Evolutionary conservation across 2,113 vertebrate species (phyloP), one percentile per base, ranked within the genome.

Genomic region (Trogon melanurus): DNA sequence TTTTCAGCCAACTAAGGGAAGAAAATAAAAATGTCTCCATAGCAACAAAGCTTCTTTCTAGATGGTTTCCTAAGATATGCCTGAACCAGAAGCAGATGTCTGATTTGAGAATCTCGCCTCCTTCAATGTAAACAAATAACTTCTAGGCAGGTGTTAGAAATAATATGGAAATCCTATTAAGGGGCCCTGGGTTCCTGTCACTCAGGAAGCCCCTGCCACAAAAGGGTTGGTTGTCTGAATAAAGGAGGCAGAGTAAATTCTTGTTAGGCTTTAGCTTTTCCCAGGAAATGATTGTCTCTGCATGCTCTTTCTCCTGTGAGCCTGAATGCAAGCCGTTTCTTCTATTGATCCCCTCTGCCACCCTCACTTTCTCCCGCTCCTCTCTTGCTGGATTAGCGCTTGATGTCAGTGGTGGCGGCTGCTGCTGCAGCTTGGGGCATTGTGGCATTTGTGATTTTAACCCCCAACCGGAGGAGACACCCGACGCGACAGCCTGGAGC

Each of bases 91-190:
- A 98, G 97, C 98, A 98, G 98, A 98, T 98, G 98, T 98, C 98
- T 98, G 98, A 98, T 98, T 98, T 98, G 98, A 98, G 98, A 98
- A 97, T 98, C 96, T 98, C 85, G 88, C 97, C 97, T 98, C 95
- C 98, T 98, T 98, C 97, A 98, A 96, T 98, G 98, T 98, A 98
- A 98, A 98, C 98, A 98, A 98, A 98, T 98, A 98, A 98, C 98
- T 98, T 98, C 97, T 97, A 98, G 98, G 98, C 98, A 98, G 98
- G 98, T 98, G 98, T 98, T 98, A 95, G 97, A 98, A 98, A 98
- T 98, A 98, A 98, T 98, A 98, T 98, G 98, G 98, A 98, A 98
- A 98, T 98, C 98, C 98, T 98, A 98, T 98, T 98, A 98, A 98
- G 97, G 96, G 98, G 97, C 97, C 97, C 95, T 60, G 92, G 91